Conservation (phyloP, 2,113 vertebrate genomes). For the Sylvietta virens region DNA sequence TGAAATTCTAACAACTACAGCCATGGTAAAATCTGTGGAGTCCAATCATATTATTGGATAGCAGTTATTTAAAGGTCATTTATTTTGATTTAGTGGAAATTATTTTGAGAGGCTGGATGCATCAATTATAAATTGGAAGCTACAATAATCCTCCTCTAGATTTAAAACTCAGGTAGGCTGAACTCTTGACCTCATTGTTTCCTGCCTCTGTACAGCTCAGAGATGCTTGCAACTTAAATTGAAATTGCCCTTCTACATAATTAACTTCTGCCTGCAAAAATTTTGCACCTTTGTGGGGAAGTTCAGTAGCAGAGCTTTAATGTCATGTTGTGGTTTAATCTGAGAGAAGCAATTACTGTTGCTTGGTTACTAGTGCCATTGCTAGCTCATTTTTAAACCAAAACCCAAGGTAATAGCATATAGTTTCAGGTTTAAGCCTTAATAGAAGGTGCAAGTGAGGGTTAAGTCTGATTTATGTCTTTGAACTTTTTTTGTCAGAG, state of each 20-base stretch:
- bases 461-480: constrained; percentile 1
- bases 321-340: constrained; percentile 52
- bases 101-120: constrained; percentile 20
- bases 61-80: constrained; percentile 51
- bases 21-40: neutral
- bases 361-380: constrained; percentile 33
- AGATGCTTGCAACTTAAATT: neutral
- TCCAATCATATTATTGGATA: neutral
- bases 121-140: constrained; percentile 30
- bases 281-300: constrained; percentile 27
- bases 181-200: constrained; percentile 24
- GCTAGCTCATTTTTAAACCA: constrained; percentile 38
- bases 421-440: constrained; percentile 9
- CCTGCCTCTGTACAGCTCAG: neutral
- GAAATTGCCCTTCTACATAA: constrained; percentile 45
- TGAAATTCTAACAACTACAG: neutral
- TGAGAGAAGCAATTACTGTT: constrained; percentile 42
- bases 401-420: constrained; percentile 20
- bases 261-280: constrained; percentile 48
- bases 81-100: constrained; percentile 51
- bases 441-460: neutral
- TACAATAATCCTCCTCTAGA: constrained; percentile 14
- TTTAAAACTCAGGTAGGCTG: constrained; percentile 27
- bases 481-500: neutral
- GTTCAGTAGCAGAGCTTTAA: constrained; percentile 28